These are phyloP conservation scores for Caerostris extrusa DNA, from an alignment of 1,140 invertebrate genomes.

Conservation along the genomic window DNA sequence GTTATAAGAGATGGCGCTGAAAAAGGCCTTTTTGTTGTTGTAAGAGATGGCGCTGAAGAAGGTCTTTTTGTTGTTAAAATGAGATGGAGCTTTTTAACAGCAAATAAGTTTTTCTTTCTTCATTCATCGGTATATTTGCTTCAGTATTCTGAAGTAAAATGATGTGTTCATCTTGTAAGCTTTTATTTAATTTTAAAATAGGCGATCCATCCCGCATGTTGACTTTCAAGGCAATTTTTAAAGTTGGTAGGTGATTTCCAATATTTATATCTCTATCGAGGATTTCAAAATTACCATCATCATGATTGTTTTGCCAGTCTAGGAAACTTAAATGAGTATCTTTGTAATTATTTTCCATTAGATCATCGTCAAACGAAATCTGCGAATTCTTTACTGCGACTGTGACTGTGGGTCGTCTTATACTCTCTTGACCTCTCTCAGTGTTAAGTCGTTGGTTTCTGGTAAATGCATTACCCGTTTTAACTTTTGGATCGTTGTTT, in stretches of 20 bases:
- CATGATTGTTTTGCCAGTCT: not conserved
- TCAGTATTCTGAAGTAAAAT: not conserved
- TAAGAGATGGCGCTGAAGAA: not conserved
- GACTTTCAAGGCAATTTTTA: not conserved
- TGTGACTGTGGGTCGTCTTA: not conserved
- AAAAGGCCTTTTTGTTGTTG: conserved; percentile 32
- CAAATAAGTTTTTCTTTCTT: not conserved
- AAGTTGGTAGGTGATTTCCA: not conserved
- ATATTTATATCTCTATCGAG: no score
- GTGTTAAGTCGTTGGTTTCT: not conserved
- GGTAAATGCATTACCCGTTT: not conserved
- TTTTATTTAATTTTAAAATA: not conserved
- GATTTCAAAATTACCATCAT: not conserved
- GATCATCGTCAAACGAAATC: not conserved
- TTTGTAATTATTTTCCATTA: not conserved
- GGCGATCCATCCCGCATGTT: not conserved
- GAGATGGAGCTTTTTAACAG: not conserved
- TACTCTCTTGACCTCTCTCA: not conserved
- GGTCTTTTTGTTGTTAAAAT: no score
- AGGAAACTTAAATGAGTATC: not conserved
- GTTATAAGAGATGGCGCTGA: not conserved
- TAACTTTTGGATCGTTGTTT: not conserved
- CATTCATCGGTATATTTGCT: not conserved
- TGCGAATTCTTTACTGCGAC: not conserved
- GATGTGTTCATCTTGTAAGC: not conserved